Evolutionary conservation across 1,140 invertebrate genomes (phyloP).

Genomic region (Drosophila saltans): DNA sequence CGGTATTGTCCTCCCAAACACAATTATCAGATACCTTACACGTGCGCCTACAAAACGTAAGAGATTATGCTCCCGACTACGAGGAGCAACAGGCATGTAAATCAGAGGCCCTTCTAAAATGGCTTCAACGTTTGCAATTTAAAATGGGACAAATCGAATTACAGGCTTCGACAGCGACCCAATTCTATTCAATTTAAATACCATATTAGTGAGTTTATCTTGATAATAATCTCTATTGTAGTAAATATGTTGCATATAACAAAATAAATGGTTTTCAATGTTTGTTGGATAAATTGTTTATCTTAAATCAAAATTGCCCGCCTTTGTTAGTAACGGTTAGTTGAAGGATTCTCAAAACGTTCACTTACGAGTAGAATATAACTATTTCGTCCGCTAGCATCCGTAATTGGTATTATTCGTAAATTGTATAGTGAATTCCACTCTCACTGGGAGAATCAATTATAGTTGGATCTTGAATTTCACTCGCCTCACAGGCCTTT

Average conservation of each 20-base stretch:
- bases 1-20: conserved; percentile 93
- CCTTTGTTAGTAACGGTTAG: not conserved
- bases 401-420: conserved; percentile 33
- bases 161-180: conserved; percentile 92
- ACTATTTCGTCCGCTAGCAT: not conserved
- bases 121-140: conserved; percentile 97
- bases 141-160: conserved; percentile 99
- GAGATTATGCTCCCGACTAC: conserved; percentile 88
- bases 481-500: conserved; percentile 51
- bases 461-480: conserved; percentile 68
- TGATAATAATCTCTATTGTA: conserved; percentile 20
- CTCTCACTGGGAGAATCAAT: conserved; percentile 31
- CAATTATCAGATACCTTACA: conserved; percentile 95
- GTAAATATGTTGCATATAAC: conserved; percentile 33
- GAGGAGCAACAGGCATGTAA: conserved; percentile 74
- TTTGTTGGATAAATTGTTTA: conserved; percentile 17
- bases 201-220: not conserved
- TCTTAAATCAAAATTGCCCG: not conserved
- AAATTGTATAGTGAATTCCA: conserved; percentile 68
- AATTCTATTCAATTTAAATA: conserved; percentile 82
- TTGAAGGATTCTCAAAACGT: not conserved
- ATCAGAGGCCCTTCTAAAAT: conserved; percentile 87
- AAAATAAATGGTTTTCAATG: conserved; percentile 41
- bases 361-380: not conserved
- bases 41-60: conserved; percentile 94